Evolutionary conservation across 2,888 invertebrate genomes (phyloP), one percentile per base, ranked within the genome.

Genomic region (Crossocerus cetratus): DNA sequence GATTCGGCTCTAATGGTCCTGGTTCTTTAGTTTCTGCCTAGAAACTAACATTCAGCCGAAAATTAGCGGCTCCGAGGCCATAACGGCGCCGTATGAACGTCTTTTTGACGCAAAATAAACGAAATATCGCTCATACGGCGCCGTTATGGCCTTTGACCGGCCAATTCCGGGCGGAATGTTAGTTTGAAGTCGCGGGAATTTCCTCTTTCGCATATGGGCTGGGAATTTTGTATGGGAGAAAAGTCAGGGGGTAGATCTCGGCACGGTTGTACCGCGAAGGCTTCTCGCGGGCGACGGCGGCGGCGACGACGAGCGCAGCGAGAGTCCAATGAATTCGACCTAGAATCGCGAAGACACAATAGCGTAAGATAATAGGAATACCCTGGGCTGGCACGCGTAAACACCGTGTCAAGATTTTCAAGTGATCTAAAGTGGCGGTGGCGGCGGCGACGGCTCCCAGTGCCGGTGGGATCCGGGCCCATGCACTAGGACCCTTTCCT

Each of bases 401-500:
- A 49, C 49, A 49, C 16, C 49, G 49, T 49, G 49, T 49, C 49
- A 16, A 14, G 16, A 49, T 49, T 49, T 49, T 13, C 16, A 32
- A 32, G 32, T 11, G 32, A 32, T 32, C 32, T 11, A 32, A 32
- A 32, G 32, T 32, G 32, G 3, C 8, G 32, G 32, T 32, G 8
- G 32, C 32, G 11, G 32, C 11, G 32, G 3, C 8, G 32, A 11
- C 11, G 8, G 32, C 32, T 32, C 32, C 0, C 23, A 32, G 55
- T 49, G 11, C 44, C 22, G 54, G 8, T 57, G n/a, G 0, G 69
- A 43, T 66, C 54, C 45, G 56, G 64, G 62, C 60, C 60, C 49
- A 44, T 5, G 32, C 8, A 32, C 3, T 32, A 32, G 8, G 23
- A 23, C 4, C 23, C 23, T 32, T 32, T 3, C 3, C 3, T 32